A percentile compares a stretch with the other conserved stretches of the same genome.
phyloP scores from a whole-genome alignment of 2,113 vertebrate genomes.

The Cinclus cinclus region DNA sequence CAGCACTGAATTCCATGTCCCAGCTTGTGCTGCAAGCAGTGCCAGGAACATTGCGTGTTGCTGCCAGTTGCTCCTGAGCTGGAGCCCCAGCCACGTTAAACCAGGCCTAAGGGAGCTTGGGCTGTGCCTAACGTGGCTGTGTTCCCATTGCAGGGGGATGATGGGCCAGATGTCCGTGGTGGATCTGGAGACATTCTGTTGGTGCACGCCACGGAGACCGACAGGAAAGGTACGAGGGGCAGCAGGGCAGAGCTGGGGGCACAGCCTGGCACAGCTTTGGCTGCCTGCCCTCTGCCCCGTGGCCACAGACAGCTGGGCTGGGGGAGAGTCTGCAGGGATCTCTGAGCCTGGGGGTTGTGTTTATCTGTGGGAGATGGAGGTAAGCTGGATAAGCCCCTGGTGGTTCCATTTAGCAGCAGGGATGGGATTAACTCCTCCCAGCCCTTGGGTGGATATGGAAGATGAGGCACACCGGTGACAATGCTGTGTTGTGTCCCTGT shows the following conservation, averaged over 20 bases:
- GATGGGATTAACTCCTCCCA: constrained; percentile 7
- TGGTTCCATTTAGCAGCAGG: neutral
- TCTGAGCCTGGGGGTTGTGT: neutral
- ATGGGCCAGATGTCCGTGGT: constrained; percentile 94
- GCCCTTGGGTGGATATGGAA: neutral
- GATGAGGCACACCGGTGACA: neutral
- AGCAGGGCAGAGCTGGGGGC: neutral
- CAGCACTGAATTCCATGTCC: neutral
- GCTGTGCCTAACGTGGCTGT: neutral
- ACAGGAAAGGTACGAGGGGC: constrained; percentile 87
- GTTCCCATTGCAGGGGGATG: constrained; percentile 82
- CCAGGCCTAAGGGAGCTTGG: neutral
- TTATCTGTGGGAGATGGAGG: neutral
- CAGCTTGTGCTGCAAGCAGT: neutral
- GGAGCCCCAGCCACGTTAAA: neutral
- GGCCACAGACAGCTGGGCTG: neutral
- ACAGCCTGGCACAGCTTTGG: neutral
- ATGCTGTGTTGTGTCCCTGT: neutral
- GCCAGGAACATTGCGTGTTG: neutral
- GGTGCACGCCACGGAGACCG: constrained; percentile 96
- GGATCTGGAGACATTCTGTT: constrained; percentile 94
- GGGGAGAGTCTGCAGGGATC: neutral
- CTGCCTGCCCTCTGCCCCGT: neutral
- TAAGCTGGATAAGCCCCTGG: constrained; percentile 33
- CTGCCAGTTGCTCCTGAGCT: neutral